Conservation (phyloP, 1,140 invertebrate genomes). For the Hyphantria cunea region DNA sequence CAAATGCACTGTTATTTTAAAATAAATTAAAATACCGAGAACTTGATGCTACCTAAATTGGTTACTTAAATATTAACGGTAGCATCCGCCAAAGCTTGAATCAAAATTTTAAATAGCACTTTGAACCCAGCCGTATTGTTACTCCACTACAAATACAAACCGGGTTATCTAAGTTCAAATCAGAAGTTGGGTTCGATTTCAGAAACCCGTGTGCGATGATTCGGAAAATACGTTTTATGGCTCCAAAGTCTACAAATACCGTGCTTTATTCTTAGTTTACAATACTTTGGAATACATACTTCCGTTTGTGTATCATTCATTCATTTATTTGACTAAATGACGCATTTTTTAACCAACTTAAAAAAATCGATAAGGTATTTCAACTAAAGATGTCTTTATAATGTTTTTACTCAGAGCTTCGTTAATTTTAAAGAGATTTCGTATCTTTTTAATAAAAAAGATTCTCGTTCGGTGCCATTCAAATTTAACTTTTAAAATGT, state of each 20-base stretch:
- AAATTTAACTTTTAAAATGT: no score
- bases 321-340: no score
- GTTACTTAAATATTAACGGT: slow-evolving; percentile 25
- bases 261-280: neutral
- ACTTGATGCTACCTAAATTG: slow-evolving; percentile 14
- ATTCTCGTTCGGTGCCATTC: no score
- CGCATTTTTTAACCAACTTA: no score
- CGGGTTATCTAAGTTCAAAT: slow-evolving; percentile 13
- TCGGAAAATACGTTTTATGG: slow-evolving; percentile 1
- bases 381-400: no score
- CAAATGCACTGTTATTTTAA: slow-evolving; percentile 11
- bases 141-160: neutral
- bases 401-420: no score
- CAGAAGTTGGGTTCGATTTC: slow-evolving; percentile 3
- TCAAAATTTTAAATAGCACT: slow-evolving; percentile 13
- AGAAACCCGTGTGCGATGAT: neutral
- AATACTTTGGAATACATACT: neutral
- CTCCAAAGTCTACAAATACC: neutral
- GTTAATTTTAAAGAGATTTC: no score
- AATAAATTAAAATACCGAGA: slow-evolving; percentile 7
- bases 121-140: slow-evolving; percentile 1
- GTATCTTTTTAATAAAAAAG: no score
- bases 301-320: neutral
- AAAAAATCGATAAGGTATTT: no score
- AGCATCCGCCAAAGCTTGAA: slow-evolving; percentile 14